phyloP scores from a whole-genome alignment of 2,113 vertebrate genomes.

The Panthera leo region DNA sequence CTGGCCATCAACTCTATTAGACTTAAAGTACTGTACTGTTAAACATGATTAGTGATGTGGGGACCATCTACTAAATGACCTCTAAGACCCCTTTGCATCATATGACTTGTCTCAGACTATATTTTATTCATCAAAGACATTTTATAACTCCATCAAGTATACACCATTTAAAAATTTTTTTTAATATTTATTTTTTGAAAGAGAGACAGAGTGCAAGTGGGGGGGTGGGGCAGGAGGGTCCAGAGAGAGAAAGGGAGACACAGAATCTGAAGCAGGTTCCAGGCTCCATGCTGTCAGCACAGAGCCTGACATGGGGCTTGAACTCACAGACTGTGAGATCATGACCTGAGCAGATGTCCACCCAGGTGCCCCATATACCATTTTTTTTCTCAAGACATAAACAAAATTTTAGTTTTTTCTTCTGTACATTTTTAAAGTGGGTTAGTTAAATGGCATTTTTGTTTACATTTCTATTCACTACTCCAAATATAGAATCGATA shows the following conservation, averaged over 20 bases:
- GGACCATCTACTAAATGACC: not conserved
- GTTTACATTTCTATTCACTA: not conserved
- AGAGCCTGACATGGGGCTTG: too few relatives aligned
- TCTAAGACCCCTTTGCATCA: not conserved
- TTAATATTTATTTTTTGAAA: too few relatives aligned
- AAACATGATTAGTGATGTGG: not conserved
- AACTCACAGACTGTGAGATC: too few relatives aligned
- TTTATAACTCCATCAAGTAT: not conserved
- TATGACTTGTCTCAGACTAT: not conserved
- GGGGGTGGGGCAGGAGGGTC: too few relatives aligned
- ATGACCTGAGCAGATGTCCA: too few relatives aligned
- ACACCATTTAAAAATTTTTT: not conserved
- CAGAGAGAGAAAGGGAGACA: too few relatives aligned
- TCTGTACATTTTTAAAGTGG: not conserved
- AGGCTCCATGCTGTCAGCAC: too few relatives aligned
- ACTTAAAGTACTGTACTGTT: not conserved
- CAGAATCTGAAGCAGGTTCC: too few relatives aligned
- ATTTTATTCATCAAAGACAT: not conserved
- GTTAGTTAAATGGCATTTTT: conserved; percentile 12
- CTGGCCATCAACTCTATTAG: not conserved
- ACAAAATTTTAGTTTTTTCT: not conserved
- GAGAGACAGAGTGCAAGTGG: too few relatives aligned
- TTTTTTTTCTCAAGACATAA: not conserved
- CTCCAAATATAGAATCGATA: not conserved
- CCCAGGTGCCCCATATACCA: too few relatives aligned